Percentiles rank a stretch among this genome's conserved stretches.
These are phyloP conservation scores for Cichladusa arquata DNA, from an alignment of 2,113 vertebrate genomes.

Conservation along the genomic window DNA sequence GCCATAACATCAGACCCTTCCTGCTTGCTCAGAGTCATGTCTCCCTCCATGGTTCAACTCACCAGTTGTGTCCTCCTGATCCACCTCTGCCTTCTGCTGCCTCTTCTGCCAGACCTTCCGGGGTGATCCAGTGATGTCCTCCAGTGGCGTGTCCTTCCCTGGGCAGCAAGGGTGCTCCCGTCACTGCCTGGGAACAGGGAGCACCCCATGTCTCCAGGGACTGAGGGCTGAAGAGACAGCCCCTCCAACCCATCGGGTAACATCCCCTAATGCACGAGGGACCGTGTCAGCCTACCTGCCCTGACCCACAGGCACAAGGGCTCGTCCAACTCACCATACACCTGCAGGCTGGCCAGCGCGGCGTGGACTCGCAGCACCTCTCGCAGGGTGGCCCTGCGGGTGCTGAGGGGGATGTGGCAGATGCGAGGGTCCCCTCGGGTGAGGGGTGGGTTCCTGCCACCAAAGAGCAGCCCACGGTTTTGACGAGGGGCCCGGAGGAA, in stretches of 20 bases:
- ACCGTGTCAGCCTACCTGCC: rapidly evolving
- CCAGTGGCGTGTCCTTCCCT: slow-evolving; percentile 40
- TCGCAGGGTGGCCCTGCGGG: slow-evolving; percentile 87
- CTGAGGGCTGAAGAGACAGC: background rate
- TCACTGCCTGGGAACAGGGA: background rate
- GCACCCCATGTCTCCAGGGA: background rate
- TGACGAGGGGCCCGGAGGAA: slow-evolving; percentile 83
- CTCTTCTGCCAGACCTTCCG: slow-evolving; percentile 20
- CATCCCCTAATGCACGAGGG: background rate
- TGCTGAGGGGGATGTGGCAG: slow-evolving; percentile 83
- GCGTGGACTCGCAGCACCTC: slow-evolving; percentile 84
- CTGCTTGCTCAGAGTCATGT: background rate
- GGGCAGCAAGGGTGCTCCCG: background rate
- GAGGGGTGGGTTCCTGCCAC: slow-evolving; percentile 76
- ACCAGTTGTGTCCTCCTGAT: background rate
- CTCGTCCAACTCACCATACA: slow-evolving; percentile 79
- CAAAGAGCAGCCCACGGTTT: slow-evolving; percentile 81
- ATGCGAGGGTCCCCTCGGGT: slow-evolving; percentile 79
- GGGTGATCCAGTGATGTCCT: background rate
- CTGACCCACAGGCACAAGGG: background rate
- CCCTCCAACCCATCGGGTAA: background rate
- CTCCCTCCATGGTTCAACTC: background rate
- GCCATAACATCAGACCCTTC: rapidly evolving
- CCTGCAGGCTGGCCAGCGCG: slow-evolving; percentile 79
- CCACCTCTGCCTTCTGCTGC: background rate